These are phyloP conservation scores for Apis florea DNA, from an alignment of 1,140 invertebrate species.

Conservation along the genomic window DNA sequence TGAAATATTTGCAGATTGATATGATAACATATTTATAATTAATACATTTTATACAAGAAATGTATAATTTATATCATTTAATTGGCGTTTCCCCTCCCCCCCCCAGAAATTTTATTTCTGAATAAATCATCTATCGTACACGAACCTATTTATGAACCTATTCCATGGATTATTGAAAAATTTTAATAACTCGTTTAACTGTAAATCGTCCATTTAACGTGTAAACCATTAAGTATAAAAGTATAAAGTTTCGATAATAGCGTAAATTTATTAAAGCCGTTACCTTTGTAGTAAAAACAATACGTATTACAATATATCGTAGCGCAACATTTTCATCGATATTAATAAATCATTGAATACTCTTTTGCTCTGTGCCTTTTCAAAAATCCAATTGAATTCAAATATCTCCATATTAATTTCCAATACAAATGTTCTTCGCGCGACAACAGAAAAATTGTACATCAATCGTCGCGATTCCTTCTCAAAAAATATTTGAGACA, in stretches of 20 bases:
- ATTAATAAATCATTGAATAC: slow-evolving; percentile 14
- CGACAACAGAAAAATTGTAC: too few species aligned
- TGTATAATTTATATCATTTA: not conserved
- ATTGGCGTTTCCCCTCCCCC: not conserved
- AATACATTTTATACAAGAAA: not conserved
- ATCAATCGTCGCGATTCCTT: too few species aligned
- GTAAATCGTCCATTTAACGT: not conserved
- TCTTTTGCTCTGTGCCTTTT: not conserved
- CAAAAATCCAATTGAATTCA: not conserved
- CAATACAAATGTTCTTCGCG: too few species aligned
- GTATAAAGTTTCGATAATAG: not conserved
- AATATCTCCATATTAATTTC: not conserved
- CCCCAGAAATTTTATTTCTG: not conserved
- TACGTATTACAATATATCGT: not conserved
- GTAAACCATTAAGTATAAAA: not conserved
- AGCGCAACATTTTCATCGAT: not conserved
- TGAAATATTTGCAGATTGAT: not conserved
- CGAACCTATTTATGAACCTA: not conserved
- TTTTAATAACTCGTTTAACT: not conserved
- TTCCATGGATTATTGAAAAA: not conserved
- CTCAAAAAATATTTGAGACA: too few species aligned
- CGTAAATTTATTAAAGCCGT: not conserved
- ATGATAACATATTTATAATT: not conserved
- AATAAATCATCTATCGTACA: not conserved
- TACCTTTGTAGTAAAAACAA: not conserved